Conservation (phyloP, 2,888 invertebrate species). For the Gandaritis pyraliata region DNA sequence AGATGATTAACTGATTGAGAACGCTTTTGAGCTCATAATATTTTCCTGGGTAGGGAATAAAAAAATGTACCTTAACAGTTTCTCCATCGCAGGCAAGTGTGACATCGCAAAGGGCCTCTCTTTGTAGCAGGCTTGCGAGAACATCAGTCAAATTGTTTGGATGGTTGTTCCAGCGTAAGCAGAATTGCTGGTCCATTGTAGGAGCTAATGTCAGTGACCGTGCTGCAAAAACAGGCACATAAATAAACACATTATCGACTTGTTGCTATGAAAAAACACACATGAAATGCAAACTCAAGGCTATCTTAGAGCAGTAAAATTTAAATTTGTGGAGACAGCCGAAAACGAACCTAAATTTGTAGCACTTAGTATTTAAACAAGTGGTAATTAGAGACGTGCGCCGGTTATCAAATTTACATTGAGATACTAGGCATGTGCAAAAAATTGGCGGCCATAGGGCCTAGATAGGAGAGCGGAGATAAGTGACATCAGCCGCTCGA, state of each 20-base stretch:
- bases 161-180: constrained; percentile 97
- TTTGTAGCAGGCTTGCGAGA: constrained; percentile 92
- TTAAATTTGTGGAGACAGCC: constrained; percentile 52
- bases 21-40: neutral
- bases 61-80: constrained; percentile 87
- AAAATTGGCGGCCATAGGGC: constrained; percentile 84
- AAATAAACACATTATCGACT: constrained; percentile 26
- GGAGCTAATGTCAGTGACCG: constrained; percentile 84
- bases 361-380: constrained; percentile 67
- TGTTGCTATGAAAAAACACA: constrained; percentile 31
- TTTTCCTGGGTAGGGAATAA: neutral
- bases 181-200: constrained; percentile 93
- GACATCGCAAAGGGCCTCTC: constrained; percentile 96
- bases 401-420: constrained; percentile 77
- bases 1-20: neutral
- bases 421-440: constrained; percentile 72
- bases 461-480: constrained; percentile 83
- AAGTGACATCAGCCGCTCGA: constrained; percentile 84
- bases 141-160: constrained; percentile 96
- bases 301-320: constrained; percentile 51
- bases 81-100: constrained; percentile 96
- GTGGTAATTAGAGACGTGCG: constrained; percentile 75
- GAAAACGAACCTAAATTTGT: constrained; percentile 64
- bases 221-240: constrained; percentile 66
- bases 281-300: constrained; percentile 43